Conservation (phyloP, 2,113 vertebrate genomes). For the Rafetus swinhoei region DNA sequence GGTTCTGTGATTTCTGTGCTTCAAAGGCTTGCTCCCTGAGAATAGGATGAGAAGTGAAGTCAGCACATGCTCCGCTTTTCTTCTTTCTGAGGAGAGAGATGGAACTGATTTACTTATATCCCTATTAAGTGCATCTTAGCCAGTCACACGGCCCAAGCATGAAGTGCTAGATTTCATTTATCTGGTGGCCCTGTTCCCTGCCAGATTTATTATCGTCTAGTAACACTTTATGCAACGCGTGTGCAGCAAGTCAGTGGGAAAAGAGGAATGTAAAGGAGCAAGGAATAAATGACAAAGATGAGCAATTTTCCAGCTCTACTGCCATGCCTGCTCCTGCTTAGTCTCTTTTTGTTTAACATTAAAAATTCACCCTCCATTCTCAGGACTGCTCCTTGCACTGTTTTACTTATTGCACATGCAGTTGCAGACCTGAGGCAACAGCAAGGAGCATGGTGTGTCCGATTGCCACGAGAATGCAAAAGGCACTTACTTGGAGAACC, state of each 20-base stretch:
- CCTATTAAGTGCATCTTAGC: conserved; percentile 7
- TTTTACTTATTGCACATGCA: background rate
- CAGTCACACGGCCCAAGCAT: conserved; percentile 14
- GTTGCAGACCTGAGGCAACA: background rate
- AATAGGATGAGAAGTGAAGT: background rate
- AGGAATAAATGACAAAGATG: background rate
- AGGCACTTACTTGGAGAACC: background rate
- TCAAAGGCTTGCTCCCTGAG: rapidly evolving
- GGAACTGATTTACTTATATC: conserved; percentile 48
- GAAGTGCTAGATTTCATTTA: conserved; percentile 8
- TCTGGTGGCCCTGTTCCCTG: conserved; percentile 10
- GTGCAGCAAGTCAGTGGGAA: conserved; percentile 23
- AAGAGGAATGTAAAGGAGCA: background rate
- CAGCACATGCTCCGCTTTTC: background rate
- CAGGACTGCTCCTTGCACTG: rapidly evolving
- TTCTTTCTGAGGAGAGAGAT: background rate
- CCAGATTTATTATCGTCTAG: conserved; percentile 41
- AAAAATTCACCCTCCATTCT: background rate
- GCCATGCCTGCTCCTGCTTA: background rate
- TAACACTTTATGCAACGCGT: background rate
- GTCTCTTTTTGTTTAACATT: background rate
- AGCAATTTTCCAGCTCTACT: background rate
- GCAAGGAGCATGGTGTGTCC: background rate
- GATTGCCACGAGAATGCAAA: background rate
- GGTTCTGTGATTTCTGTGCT: background rate